Evolutionary conservation across 1,140 invertebrate species (phyloP).

Genomic region (Calephelis nemesis): DNA sequence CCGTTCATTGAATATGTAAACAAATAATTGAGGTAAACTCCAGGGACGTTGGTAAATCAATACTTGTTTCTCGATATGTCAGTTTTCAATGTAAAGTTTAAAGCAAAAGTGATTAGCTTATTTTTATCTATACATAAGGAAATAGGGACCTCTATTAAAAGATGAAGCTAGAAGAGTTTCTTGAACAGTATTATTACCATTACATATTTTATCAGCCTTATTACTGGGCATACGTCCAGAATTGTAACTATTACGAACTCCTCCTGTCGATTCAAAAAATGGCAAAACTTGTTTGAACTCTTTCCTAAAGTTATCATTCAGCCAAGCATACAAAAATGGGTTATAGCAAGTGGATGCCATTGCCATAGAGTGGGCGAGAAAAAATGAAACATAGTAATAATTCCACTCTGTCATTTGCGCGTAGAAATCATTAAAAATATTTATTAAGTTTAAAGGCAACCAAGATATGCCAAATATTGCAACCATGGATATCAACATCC

Average conservation of each 20-base stretch:
- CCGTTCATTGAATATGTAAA: too few relatives aligned
- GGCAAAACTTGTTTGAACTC: slow-evolving; percentile 94
- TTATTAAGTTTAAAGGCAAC: slow-evolving; percentile 95
- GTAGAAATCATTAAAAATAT: slow-evolving; percentile 92
- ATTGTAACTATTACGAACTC: slow-evolving; percentile 64
- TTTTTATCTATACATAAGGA: too few relatives aligned
- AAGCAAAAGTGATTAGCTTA: too few relatives aligned
- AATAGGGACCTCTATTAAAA: slow-evolving; percentile 64
- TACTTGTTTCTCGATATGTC: too few relatives aligned
- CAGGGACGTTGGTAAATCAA: too few relatives aligned
- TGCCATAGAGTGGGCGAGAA: slow-evolving; percentile 94
- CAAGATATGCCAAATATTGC: slow-evolving; percentile 97
- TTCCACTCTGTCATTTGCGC: slow-evolving; percentile 85
- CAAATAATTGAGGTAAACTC: too few relatives aligned
- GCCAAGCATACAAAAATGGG: slow-evolving; percentile 95
- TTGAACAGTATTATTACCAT: slow-evolving; percentile 70
- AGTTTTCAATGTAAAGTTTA: too few relatives aligned
- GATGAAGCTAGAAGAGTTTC: slow-evolving; percentile 65
- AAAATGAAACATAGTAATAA: slow-evolving; percentile 92
- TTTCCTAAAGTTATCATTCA: slow-evolving; percentile 98
- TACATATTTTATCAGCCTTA: slow-evolving; percentile 66
- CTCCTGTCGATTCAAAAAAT: slow-evolving; percentile 82
- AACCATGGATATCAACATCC: slow-evolving; percentile 99
- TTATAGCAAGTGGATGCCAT: slow-evolving; percentile 98
- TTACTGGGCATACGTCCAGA: slow-evolving; percentile 64